These are phyloP conservation scores for Drosophila nr. perissopoda DNA, from an alignment of 2,888 invertebrate species.

Conservation along the genomic window DNA sequence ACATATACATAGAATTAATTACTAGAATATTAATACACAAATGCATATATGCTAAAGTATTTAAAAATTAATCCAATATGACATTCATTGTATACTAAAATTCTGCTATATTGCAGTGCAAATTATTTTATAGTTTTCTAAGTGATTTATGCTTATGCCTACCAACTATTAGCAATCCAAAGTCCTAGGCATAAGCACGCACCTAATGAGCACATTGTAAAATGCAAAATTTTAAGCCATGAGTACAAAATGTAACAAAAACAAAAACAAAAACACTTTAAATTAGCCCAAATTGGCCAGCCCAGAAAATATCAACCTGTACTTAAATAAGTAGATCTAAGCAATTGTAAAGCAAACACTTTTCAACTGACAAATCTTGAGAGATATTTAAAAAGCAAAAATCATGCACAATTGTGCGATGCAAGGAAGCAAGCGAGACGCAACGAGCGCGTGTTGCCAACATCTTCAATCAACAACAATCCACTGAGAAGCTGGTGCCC, in stretches of 20 bases:
- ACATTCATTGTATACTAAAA: constrained; percentile 39
- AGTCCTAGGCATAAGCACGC: constrained; percentile 65
- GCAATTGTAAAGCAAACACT: constrained; percentile 74
- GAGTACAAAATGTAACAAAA: constrained; percentile 80
- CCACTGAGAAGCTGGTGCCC: constrained; percentile 29
- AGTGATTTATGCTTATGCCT: constrained; percentile 58
- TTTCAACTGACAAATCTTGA: constrained; percentile 54
- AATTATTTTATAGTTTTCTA: constrained; percentile 53
- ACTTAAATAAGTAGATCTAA: constrained; percentile 38
- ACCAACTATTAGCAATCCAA: constrained; percentile 54
- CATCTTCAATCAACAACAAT: constrained; percentile 66
- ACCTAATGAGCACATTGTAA: constrained; percentile 82
- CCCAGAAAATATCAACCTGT: constrained; percentile 30
- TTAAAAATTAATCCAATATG: neutral
- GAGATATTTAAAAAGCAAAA: constrained; percentile 15
- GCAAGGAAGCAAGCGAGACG: constrained; percentile 26
- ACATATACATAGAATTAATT: neutral
- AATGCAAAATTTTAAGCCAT: constrained; percentile 82
- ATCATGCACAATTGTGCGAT: constrained; percentile 66
- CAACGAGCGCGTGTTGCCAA: constrained; percentile 25
- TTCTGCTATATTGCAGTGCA: constrained; percentile 19
- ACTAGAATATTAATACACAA: neutral
- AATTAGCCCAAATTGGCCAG: constrained; percentile 53
- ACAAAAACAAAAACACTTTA: constrained; percentile 1
- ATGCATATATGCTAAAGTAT: neutral